Evolutionary conservation across 1,140 invertebrate species (phyloP), one percentile per base, ranked within the genome.

Genomic region (Pseudobourletiella spinata): DNA sequence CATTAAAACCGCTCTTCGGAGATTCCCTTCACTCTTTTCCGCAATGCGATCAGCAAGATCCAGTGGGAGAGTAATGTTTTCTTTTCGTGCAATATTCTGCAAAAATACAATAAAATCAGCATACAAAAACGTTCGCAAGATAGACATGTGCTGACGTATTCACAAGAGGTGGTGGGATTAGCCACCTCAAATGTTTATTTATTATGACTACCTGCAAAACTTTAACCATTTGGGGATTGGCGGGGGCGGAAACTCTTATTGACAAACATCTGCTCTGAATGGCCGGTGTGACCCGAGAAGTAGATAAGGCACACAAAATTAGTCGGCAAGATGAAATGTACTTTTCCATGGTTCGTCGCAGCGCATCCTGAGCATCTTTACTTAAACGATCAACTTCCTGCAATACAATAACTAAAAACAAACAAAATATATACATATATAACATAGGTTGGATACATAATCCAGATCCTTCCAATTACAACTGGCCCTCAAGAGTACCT

Each of bases 291-390:
- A 99, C 91, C 71, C 89, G 82, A 35, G 92, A 97, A 24, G 88
- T 94, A 4, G 93, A 96, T 74, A 96, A 95, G 6, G 92, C 89
- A 71, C 91, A 92, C 1, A 99, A 79, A 72, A 99, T 95, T 0
- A 99, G 76, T 28, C 97, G 84, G 77, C 97, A 99, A 8, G 93
- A 95, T 16, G 84, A 78, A 62, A 96, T 88, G 76, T 99, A 99
- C 72, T 99, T 99, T 76, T 99, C 97, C 96, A 99, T 99, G 1
- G 97, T 99, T 61, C 97, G 80, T 69, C 97, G 83, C 43, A 99
- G 76, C 0, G 94, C 95, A 77, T 99, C 95, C 74, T 99, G 97
- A 1, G 97, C 97, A 79, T 98, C 95, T 74, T 91, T 94, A 1
- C 92, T 92, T n/a, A 99, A 76, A 55, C 88, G 84, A 76, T 99